Evolutionary conservation across 2,888 invertebrate genomes (phyloP).

Genomic region (Orthosia gracilis): DNA sequence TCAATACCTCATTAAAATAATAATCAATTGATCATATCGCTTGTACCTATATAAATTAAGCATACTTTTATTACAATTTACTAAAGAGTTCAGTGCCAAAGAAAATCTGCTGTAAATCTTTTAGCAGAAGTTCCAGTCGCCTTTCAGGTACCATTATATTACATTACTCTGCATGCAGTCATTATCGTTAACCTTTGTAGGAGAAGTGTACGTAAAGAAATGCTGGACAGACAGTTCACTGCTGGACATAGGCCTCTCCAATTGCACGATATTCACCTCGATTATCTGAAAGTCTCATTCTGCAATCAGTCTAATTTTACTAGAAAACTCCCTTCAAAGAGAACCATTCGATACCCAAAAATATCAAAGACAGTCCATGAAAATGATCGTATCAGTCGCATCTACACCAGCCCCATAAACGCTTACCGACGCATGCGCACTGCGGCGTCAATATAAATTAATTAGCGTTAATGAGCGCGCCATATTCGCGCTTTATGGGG

Average conservation of each 20-base stretch:
- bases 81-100: too few species aligned
- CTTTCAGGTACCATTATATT: background rate
- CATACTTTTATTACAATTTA: too few species aligned
- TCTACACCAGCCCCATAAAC: background rate
- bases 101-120: background rate
- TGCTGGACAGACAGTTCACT: too few species aligned
- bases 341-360: background rate
- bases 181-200: too few species aligned
- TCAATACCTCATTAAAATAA: too few species aligned
- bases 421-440: constrained; percentile 52
- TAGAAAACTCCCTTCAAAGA: background rate
- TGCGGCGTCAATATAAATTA: constrained; percentile 61
- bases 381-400: constrained; percentile 1
- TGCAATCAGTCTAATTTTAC: background rate
- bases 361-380: constrained; percentile 18
- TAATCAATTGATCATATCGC: too few species aligned
- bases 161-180: background rate
- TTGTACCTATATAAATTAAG: too few species aligned
- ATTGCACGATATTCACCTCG: too few species aligned
- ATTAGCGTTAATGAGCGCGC: constrained; percentile 63
- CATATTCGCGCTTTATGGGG: constrained; percentile 55
- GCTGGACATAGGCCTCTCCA: too few species aligned
- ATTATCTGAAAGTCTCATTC: too few species aligned
- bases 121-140: background rate
- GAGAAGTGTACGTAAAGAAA: too few species aligned